Evolutionary conservation across 1,140 invertebrate genomes (phyloP), one percentile per base, ranked within the genome.

Genomic region (Grapholita molesta): DNA sequence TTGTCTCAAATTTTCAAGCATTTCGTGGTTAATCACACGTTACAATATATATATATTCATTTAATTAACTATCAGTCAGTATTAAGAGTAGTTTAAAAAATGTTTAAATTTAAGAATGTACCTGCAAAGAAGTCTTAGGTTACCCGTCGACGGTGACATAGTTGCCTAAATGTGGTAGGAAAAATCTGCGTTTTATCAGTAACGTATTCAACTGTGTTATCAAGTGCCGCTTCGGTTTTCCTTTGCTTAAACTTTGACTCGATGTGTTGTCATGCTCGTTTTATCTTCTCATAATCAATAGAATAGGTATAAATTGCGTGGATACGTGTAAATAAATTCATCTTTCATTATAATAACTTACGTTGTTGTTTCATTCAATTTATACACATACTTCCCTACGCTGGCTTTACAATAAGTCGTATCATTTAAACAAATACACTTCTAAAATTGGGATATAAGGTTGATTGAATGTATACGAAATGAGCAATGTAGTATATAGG

Each of bases 91-190:
- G 38, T 57, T 71, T 66, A 53, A 53, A 74, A 71, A 64, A 65
- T 76, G 75, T 75, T 70, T 67, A 75, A 83, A 85, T 82, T 76
- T 80, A 79, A 83, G 83, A 85, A 85, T 85, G 78, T 85, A 78
- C 9, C 33, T 35, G 11, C 9, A 8, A 35, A 35, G 7, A 21
- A 48, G 4, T 18, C 11, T 18, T 42, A 42, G n/a, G 6, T 48
- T 18, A 8, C 15, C 6, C 38, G n/a, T 12, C 38, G 18, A 18
- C 38, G 38, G 38, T 8, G 38, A 48, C 38, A 35, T 35, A 21
- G 42, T 48, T 48, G 15, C 42, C 42, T 48, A n/a, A 2, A 21
- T 48, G 42, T 48, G 42, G 18, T 48, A 21, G 42, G 18, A 48
- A 48, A 48, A 48, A 48, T 48, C 15, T 21, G 21, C 18, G 18